Conservation (phyloP, 2,888 invertebrate species). For the Caenorhabditis wallacei region DNA sequence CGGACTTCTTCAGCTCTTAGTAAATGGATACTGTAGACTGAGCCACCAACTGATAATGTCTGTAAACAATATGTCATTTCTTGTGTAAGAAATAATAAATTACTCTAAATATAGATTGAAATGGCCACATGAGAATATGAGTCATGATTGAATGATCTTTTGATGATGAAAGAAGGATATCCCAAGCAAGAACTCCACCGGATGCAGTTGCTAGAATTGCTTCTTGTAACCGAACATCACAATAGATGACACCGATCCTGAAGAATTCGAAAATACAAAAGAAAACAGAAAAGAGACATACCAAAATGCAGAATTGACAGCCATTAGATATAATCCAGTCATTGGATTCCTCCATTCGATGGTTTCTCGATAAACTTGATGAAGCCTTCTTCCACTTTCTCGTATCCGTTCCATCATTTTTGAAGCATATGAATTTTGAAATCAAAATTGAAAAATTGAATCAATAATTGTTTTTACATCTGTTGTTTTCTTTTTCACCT, state of each 20-base stretch:
- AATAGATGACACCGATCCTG: conserved; percentile 74
- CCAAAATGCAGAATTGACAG: conserved; percentile 80
- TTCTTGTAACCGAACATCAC: conserved; percentile 69
- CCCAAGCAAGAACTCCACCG: conserved; percentile 75
- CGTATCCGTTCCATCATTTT: conserved; percentile 58
- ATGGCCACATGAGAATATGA: conserved; percentile 78
- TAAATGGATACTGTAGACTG: conserved; percentile 65
- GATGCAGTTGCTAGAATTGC: conserved; percentile 69
- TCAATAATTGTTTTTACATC: conserved; percentile 42
- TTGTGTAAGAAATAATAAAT: not conserved
- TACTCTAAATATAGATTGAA: conserved; percentile 76
- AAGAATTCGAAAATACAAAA: not conserved
- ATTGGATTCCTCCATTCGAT: conserved; percentile 79
- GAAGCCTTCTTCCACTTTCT: conserved; percentile 44
- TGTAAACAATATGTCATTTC: conserved; percentile 24
- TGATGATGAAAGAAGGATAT: conserved; percentile 77
- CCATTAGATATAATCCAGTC: conserved; percentile 78
- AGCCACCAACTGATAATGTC: conserved; percentile 67
- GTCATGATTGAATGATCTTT: conserved; percentile 74
- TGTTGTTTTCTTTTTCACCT: conserved; percentile 31
- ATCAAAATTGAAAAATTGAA: conserved; percentile 21
- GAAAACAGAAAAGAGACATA: conserved; percentile 46
- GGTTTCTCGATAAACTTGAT: conserved; percentile 58
- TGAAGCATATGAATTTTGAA: not conserved
- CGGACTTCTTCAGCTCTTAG: conserved; percentile 58